A percentile compares a stretch with the other conserved stretches of the same genome.
These are phyloP conservation scores for Heliopora coerulea DNA, from an alignment of 92 coral and sea anemone species.

Conservation along the genomic window DNA sequence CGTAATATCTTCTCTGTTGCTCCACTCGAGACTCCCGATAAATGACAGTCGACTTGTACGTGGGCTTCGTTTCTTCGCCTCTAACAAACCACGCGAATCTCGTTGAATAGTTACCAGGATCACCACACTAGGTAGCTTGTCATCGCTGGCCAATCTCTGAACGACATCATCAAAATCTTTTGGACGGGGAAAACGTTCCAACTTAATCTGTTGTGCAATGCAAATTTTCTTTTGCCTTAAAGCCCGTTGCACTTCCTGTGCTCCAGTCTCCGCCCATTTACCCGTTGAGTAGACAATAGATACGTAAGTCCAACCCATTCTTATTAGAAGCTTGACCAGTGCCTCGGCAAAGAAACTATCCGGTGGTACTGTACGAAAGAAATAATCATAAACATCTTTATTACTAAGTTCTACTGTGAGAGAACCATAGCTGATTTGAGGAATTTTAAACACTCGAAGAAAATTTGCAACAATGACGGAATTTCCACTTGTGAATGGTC, in stretches of 20 bases:
- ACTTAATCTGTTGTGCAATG: background rate
- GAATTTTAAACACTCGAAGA: slow-evolving; percentile 80
- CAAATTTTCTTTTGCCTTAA: slow-evolving; percentile 38
- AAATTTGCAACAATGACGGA: slow-evolving; percentile 80
- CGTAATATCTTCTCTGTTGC: slow-evolving; percentile 73
- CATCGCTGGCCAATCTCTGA: background rate
- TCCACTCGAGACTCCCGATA: slow-evolving; percentile 97
- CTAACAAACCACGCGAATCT: background rate
- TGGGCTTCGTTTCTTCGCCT: background rate
- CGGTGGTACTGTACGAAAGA: slow-evolving; percentile 88
- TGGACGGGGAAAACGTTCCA: background rate
- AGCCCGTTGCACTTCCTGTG: slow-evolving; percentile 39
- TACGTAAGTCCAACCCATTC: slow-evolving; percentile 78
- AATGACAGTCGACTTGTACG: slow-evolving; percentile 51
- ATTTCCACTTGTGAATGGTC: slow-evolving; percentile 75
- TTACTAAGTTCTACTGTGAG: slow-evolving; percentile 73
- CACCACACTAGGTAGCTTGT: background rate
- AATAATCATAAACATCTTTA: slow-evolving; percentile 71
- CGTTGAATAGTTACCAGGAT: slow-evolving; percentile 7
- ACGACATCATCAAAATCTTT: background rate
- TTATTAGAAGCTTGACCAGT: slow-evolving; percentile 56
- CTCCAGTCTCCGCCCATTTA: slow-evolving; percentile 65
- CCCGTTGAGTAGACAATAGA: slow-evolving; percentile 65
- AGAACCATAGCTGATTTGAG: slow-evolving; percentile 87
- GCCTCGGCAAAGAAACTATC: slow-evolving; percentile 80